Base-by-base conservation (phyloP, 2,888 invertebrate species). In the Therioaphis trifolii region DNA sequence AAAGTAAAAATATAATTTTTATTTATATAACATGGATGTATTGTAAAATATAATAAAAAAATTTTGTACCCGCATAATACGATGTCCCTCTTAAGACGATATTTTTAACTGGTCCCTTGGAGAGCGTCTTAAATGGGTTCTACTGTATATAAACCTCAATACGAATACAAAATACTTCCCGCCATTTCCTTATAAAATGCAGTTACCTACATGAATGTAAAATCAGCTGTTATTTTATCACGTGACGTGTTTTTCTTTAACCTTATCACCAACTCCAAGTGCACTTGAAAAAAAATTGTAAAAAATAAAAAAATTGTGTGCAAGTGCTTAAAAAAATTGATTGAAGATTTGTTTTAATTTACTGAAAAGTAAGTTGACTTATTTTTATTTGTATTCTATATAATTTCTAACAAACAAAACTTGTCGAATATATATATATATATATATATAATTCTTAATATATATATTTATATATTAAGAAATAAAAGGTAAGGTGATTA, bases 161-260 rank as follows among this genome's bases (percentile, higher is more conserved):
- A n/a, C n/a, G n/a, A n/a, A n/a, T n/a, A n/a, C n/a, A n/a, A n/a
- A n/a, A 35, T 12, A n/a, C 2, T 55, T 68, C 68, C 78, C 78
- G 78, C 78, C 68, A 69, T 69, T 69, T 78, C 55, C n/a, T 27
- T 35, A 52, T 77, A 46, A 77, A 68, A 35, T 78, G 49, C 63
- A 77, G n/a, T 66, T 35, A 77, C 49, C 9, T 11, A 61, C 27
- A 66, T 58, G 12, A 58, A 58, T 35, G 35, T 52, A 35, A 55
- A 24, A 68, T 7, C 82, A 82, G 82, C 82, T 82, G 82, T 72
- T 82, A 61, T 18, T 52, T 82, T 82, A 82, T 82, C 82, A 82
- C 82, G 82, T 82, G 82, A 82, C 82, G 82, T 82, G 82, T 82
- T 82, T 79, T 82, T 82, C 82, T 82, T 82, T 82, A 82, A 82